phyloP scores from a whole-genome alignment of 2,888 invertebrate species.

The Cephus pulcher region DNA sequence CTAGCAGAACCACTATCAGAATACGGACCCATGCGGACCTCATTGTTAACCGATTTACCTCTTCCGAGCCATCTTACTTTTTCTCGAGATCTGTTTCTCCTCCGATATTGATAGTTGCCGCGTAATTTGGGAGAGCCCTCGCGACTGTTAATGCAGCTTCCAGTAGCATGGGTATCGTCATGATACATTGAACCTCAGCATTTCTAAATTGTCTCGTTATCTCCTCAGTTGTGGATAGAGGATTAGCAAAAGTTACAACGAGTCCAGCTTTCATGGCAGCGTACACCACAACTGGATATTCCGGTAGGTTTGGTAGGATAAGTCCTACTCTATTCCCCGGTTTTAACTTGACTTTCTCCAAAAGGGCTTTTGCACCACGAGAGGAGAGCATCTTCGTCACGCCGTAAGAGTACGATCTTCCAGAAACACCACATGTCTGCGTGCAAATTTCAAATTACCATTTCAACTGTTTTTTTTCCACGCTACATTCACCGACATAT shows the following conservation, averaged over 20 bases:
- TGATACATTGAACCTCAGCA: slow-evolving; percentile 74
- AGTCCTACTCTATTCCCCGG: slow-evolving; percentile 76
- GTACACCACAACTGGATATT: slow-evolving; percentile 75
- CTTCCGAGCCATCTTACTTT: slow-evolving; percentile 41
- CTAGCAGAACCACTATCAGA: not conserved
- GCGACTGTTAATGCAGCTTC: slow-evolving; percentile 72
- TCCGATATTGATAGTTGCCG: slow-evolving; percentile 74
- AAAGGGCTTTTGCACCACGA: slow-evolving; percentile 71
- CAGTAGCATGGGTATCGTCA: slow-evolving; percentile 74
- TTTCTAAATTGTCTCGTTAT: slow-evolving; percentile 74
- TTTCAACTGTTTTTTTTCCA: no score
- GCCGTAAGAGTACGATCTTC: slow-evolving; percentile 74
- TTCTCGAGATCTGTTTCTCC: slow-evolving; percentile 69
- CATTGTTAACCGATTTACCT: no score
- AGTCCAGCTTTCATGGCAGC: slow-evolving; percentile 77
- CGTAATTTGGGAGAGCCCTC: slow-evolving; percentile 70
- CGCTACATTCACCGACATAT: no score
- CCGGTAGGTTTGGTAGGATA: slow-evolving; percentile 78
- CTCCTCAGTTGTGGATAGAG: slow-evolving; percentile 77
- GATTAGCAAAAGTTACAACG: slow-evolving; percentile 77
- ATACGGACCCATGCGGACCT: no score
- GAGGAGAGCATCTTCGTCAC: slow-evolving; percentile 72
- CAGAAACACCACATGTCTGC: slow-evolving; percentile 78
- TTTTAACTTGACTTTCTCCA: slow-evolving; percentile 70
- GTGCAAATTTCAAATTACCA: slow-evolving; percentile 24